Evolutionary conservation across 2,797 vertebrate species (phyloP).

Genomic region (Pygocentrus nattereri): DNA sequence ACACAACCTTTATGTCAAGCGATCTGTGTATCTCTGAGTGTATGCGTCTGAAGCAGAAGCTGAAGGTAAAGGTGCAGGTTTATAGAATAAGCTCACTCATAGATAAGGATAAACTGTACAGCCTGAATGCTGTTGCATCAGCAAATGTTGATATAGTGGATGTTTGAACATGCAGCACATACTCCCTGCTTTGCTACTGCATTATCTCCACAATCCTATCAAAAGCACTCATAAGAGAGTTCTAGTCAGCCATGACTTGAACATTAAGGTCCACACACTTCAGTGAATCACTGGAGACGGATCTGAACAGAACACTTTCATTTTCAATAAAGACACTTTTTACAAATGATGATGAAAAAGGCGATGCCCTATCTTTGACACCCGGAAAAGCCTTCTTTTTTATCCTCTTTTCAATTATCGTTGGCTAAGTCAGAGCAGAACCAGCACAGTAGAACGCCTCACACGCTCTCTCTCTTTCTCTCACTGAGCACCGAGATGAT

Average conservation of each 20-base stretch:
- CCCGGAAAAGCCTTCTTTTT: conserved; percentile 11
- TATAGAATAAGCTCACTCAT: background rate
- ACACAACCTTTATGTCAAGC: background rate
- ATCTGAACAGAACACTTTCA: conserved; percentile 7
- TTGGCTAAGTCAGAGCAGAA: conserved; percentile 16
- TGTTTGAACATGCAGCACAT: background rate
- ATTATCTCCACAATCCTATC: background rate
- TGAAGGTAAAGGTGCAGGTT: background rate
- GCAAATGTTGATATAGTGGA: background rate
- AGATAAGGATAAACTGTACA: background rate
- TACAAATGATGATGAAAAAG: conserved; percentile 7
- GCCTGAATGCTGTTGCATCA: background rate
- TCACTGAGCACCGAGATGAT: conserved; percentile 59
- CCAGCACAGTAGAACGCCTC: conserved; percentile 54
- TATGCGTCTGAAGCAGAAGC: background rate
- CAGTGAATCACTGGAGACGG: conserved; percentile 5
- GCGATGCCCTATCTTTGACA: conserved; percentile 16
- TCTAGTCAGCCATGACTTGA: conserved; percentile 13
- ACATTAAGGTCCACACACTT: conserved; percentile 11
- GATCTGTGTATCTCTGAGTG: background rate
- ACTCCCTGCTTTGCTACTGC: background rate
- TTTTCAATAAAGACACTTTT: conserved; percentile 36
- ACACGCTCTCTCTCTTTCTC: background rate
- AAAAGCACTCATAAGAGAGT: background rate
- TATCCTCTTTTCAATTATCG: conserved; percentile 9